Evolutionary conservation across 2,888 invertebrate genomes (phyloP).

Genomic region (Cremastobaeus sp.): DNA sequence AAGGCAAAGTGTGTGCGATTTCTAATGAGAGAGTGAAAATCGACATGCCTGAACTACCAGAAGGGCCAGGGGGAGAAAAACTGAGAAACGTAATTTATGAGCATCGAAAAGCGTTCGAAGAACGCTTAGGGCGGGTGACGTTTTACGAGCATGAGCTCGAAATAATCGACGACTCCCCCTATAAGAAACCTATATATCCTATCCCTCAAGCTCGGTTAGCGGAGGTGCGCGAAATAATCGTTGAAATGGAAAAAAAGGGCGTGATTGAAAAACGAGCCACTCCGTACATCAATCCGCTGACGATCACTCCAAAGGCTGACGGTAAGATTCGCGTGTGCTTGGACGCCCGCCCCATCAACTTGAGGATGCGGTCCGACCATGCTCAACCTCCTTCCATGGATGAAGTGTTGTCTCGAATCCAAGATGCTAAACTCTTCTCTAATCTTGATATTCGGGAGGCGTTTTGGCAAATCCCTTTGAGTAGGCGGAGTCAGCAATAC

Average conservation of each 20-base stretch:
- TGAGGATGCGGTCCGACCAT: too few relatives aligned
- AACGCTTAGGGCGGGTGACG: not conserved
- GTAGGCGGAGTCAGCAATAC: not conserved
- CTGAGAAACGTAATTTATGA: too few relatives aligned
- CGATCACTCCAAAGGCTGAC: not conserved
- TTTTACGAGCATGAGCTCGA: too few relatives aligned
- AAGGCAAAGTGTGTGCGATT: too few relatives aligned
- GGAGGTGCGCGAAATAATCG: not conserved
- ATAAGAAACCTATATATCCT: not conserved
- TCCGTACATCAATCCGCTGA: not conserved
- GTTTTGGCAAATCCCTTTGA: conserved; percentile 4
- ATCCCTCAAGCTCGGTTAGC: too few relatives aligned
- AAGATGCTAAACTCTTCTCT: not conserved
- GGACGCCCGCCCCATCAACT: not conserved
- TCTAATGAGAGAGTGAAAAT: too few relatives aligned
- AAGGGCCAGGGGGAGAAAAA: too few relatives aligned
- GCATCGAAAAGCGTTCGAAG: too few relatives aligned
- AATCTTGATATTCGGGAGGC: not conserved
- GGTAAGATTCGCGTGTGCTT: not conserved
- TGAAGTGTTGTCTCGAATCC: not conserved
- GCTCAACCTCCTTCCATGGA: not conserved
- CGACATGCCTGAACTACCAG: too few relatives aligned
- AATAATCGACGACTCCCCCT: not conserved
- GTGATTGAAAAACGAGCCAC: not conserved
- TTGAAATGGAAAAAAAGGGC: not conserved